Percentiles rank a stretch among this genome's conserved stretches.
Evolutionary conservation across 2,888 invertebrate species (phyloP).

Genomic region (Biston stratarius): DNA sequence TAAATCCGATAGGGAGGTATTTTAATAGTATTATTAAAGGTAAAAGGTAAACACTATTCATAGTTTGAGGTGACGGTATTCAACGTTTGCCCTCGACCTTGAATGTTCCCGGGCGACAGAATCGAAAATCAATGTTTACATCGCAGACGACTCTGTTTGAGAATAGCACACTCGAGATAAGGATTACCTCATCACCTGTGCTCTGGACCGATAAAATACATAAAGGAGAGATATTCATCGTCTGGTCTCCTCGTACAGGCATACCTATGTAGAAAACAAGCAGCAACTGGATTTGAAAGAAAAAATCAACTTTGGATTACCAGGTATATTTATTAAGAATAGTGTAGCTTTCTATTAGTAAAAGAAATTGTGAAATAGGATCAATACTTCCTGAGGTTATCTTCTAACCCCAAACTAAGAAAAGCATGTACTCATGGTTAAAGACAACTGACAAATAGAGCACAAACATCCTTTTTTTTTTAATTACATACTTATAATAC

Average conservation of each 20-base stretch:
- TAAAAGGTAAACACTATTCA: neutral
- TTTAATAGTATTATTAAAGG: neutral
- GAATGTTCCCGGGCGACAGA: conserved; percentile 1
- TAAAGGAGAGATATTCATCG: neutral
- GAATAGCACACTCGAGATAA: conserved; percentile 18
- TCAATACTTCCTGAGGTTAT: too few relatives aligned
- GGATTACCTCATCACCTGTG: conserved; percentile 7
- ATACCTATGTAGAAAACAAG: too few relatives aligned
- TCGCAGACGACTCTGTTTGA: conserved; percentile 24
- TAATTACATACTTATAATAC: too few relatives aligned
- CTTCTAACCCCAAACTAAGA: too few relatives aligned
- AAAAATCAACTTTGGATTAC: too few relatives aligned
- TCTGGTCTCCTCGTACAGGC: neutral
- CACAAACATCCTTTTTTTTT: too few relatives aligned
- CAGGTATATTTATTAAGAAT: too few relatives aligned
- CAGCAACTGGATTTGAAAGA: too few relatives aligned
- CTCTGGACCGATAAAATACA: neutral
- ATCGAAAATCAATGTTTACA: conserved; percentile 39
- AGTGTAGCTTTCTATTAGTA: too few relatives aligned
- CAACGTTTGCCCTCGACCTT: conserved; percentile 7
- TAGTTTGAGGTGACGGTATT: neutral
- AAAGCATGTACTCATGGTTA: too few relatives aligned
- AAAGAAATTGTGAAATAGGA: too few relatives aligned
- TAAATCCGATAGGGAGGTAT: neutral
- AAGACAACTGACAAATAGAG: too few relatives aligned